These are phyloP conservation scores for Athene cunicularia DNA, from an alignment of 2,113 vertebrate species.

Conservation along the genomic window DNA sequence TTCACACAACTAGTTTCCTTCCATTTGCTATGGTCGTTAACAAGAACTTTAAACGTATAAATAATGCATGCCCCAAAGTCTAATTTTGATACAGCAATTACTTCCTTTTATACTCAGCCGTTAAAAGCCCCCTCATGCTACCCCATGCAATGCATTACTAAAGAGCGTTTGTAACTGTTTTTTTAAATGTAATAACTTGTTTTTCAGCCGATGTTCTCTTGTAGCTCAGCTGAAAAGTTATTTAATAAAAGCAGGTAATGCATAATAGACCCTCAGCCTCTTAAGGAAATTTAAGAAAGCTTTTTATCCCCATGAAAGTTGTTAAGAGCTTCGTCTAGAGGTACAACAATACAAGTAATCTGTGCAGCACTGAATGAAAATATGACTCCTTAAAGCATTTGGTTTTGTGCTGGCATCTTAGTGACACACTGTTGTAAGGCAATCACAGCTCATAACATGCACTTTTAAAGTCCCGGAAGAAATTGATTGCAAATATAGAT, in stretches of 20 bases:
- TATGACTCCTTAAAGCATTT: not conserved
- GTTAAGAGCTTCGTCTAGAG: not conserved
- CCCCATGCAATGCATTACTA: not conserved
- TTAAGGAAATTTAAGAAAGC: not conserved
- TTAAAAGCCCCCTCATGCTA: not conserved
- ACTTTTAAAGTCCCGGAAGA: not conserved
- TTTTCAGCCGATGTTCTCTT: not conserved
- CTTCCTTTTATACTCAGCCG: not conserved
- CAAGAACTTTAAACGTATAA: not conserved
- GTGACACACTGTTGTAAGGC: not conserved
- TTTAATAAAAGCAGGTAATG: not conserved
- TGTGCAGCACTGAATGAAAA: not conserved
- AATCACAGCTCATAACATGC: not conserved
- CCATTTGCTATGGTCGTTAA: not conserved
- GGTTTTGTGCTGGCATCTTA: not conserved
- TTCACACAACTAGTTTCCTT: conserved; percentile 25
- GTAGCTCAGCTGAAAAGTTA: not conserved
- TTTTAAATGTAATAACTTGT: not conserved
- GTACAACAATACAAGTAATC: not conserved
- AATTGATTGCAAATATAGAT: not conserved
- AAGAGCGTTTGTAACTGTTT: not conserved
- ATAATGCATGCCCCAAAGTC: conserved; percentile 7
- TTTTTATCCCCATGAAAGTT: not conserved
- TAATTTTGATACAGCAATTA: not conserved
- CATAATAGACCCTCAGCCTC: not conserved